Base-by-base conservation (phyloP, 2,888 invertebrate genomes). In the Venustoraphidia nigricollis region DNA sequence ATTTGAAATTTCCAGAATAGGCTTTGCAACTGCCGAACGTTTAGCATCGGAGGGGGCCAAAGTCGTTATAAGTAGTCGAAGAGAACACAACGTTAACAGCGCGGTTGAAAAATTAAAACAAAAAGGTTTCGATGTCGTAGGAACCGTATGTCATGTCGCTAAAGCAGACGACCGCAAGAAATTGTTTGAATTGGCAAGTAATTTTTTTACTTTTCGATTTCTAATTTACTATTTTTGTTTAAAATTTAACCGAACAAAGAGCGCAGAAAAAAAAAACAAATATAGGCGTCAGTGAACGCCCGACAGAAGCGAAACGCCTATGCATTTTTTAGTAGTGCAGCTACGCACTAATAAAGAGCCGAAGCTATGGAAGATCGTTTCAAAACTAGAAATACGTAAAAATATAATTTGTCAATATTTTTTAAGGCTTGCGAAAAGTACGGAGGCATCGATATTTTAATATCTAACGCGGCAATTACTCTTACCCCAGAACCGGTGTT, bases 391-490 rank as follows among this genome's bases (percentile, higher is more conserved):
- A 17, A 17, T 17, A 17, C 3, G 17, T 27, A 27, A 27, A 27
- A 27, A 6, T 27, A 27, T 27, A 6, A 27, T 3, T 6, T 27
- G 2, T 17, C 4, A 17, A 27, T 6, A 27, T 6, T 27, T 27
- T 27, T 27, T 27, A 27, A 39, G 11, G 11, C 11, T 39, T 39
- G 39, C 39, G 39, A 39, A 39, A 3, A 39, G 11, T 11, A 41
- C 13, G 27, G 14, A 10, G 11, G 27, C 48, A 67, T 81, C 46
- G 81, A 83, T 59, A 77, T 81, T 55, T 62, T 83, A 9, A 75
- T 83, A 8, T 79, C 79, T 5, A 83, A 83, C 63, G 81, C 81
- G 41, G 81, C 75, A 10, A 72, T 70, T 1, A 82, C 79, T 62
- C 82, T 81, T 34, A 56, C 61, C 10, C 69, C 73, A 56, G 77